Evolutionary conservation across 2,113 vertebrate species (phyloP).

Genomic region (Caretta caretta): DNA sequence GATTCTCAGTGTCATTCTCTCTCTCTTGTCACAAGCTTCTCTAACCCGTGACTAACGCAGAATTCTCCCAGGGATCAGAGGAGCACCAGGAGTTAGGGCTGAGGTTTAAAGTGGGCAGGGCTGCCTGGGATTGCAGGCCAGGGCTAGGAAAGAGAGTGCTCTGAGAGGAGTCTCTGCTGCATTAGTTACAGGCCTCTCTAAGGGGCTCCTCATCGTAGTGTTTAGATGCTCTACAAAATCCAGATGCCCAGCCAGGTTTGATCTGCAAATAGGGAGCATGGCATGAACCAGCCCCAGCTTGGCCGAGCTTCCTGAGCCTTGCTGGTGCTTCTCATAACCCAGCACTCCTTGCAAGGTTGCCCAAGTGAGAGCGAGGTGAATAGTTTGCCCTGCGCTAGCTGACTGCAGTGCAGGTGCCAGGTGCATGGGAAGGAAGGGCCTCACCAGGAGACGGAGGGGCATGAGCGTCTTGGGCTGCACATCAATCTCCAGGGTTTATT

Average conservation of each 20-base stretch:
- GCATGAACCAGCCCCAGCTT: not conserved
- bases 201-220: fast-evolving
- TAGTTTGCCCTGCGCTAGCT: not conserved
- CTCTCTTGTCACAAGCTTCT: not conserved
- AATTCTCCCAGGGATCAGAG: not conserved
- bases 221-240: not conserved
- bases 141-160: not conserved
- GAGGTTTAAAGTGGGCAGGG: too few species aligned
- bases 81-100: not conserved
- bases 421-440: not conserved
- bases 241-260: too few species aligned
- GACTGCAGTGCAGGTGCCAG: too few species aligned
- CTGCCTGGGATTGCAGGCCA: too few species aligned
- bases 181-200: not conserved
- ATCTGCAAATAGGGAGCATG: not conserved
- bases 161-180: not conserved
- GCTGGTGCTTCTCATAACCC: not conserved
- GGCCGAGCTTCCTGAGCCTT: not conserved
- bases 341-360: too few species aligned
- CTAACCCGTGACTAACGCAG: not conserved
- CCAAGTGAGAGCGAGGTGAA: not conserved
- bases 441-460: too few species aligned
- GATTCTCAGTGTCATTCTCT: not conserved
- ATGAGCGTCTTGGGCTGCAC: too few species aligned
- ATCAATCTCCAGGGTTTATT: not conserved